Base-by-base conservation (phyloP, 2,113 vertebrate species). In the Ammodytes dubius region DNA sequence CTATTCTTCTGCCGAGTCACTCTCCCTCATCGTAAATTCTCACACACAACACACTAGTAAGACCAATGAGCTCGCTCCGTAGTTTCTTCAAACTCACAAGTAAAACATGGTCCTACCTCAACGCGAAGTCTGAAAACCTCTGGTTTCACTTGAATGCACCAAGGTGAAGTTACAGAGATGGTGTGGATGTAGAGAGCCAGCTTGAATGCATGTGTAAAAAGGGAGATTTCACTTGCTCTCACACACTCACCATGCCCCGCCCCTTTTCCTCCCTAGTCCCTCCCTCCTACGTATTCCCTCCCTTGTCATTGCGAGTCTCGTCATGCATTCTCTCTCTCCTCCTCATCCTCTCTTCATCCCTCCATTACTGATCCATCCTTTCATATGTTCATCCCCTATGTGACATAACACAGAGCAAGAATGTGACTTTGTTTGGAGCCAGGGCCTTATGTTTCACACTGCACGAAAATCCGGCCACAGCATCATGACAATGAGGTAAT, bases 101-200 rank as follows among this genome's bases (percentile, higher is more conserved):
- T 37, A 65, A 70, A 82, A 53, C 14, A 47, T 74, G 1, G 27
- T 27, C 91, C 84, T 94, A 95, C 95, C 93, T 94, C 49, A 4
- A 15, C 7, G 35, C 12, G n/a, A 57, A 74, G 61, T 49, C 47
- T 5, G 7, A 39, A 83, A 64, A 14, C 68, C 3, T 37, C 35
- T 5, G 39, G 37, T 63, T 70, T 12, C 59, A 52, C 35, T 46
- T 27, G 6, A 64, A 52, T 1, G 40, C 35, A 45, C n/a, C 43
- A 74, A 76, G 43, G 15, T 42, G 37, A 4, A 43, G 10, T 45
- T 6, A 1, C 40, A 10, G 60, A 12, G 58, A 70, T 63, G 84
- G 67, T 46, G 83, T 0, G 76, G 40, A 57, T 57, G 49, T 13
- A 57, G 83, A 17, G 37, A 68, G 79, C 74, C 61, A 70, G 71